Base-by-base conservation (phyloP, 2,113 vertebrate species). In the Dipodomys spectabilis region DNA sequence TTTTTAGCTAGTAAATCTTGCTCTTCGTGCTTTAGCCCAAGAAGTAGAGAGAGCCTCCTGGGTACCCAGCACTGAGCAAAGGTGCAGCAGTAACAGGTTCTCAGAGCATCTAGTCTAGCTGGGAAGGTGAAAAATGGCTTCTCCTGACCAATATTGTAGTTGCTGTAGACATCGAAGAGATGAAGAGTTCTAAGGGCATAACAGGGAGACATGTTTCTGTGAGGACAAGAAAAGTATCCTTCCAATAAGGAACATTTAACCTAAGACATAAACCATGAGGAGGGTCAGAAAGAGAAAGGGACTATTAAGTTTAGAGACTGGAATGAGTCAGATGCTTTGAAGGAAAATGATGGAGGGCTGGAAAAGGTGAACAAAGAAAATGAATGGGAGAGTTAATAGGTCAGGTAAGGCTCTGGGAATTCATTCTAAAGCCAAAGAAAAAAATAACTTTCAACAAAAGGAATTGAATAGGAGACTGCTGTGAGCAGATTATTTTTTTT, bases 331-430 rank as follows among this genome's bases (percentile, higher is more conserved):
- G n/a, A 82, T 32, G 57, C 53, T 71, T 71, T 62, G 32, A 90
- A 90, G 69, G 49, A 83, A 95, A 94, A 92, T 19, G 68, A 71
- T 68, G 5, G 28, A 92, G 75, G 22, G 4, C 22, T 91, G 10
- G 28, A 87, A 84, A 84, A 65, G 27, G 27, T n/a, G 25, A 15
- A 30, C 45, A 72, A 92, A 5, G 15, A 8, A 18, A 90, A 88
- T 44, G 62, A 90, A 28, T 49, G 3, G 9, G 11, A 84, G 23
- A 4, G 28, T 57, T 81, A 18, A 1, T 18, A 39, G 22, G 22
- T 82, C 23, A 75, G 12, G 12, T 53, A 65, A 87, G n/a, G n/a
- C 45, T 49, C 74, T 19, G 13, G 6, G 19, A 82, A 62, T 69
- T 96, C 35, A 80, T 77, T 72, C 27, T 77, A 72, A 88, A 92